Conservation (phyloP, 1,140 invertebrate species). For the Hydropsyche tenuis region DNA sequence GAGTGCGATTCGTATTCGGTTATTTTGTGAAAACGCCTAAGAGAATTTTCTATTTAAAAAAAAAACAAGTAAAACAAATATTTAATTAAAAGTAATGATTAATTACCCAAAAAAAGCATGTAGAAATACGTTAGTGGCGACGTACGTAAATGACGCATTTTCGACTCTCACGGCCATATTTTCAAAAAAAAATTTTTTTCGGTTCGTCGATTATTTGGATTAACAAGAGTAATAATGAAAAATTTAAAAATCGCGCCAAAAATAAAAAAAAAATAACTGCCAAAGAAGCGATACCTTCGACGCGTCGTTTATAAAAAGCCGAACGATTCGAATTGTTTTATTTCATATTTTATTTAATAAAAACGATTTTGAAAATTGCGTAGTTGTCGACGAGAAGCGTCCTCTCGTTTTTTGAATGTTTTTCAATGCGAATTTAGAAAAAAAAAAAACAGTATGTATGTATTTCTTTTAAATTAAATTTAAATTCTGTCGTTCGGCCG, state of each 20-base stretch:
- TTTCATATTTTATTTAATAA: no score
- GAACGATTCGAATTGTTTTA: no score
- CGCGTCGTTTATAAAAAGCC: no score
- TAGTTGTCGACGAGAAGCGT: no score
- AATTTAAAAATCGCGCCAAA: background rate
- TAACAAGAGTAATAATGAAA: background rate
- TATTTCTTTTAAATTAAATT: no score
- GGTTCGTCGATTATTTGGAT: no score
- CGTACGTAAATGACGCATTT: background rate
- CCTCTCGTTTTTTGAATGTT: background rate
- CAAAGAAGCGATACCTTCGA: no score
- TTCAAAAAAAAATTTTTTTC: no score
- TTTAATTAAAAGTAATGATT: background rate
- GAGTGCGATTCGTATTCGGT: background rate
- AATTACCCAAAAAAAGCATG: no score
- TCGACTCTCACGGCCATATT: background rate
- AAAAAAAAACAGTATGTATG: background rate
- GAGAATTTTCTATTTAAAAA: background rate
- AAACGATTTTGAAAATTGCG: no score
- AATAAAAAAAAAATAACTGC: no score
- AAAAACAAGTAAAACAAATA: background rate
- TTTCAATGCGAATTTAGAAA: background rate
- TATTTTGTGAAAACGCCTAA: conserved; percentile 15
- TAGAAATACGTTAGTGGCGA: background rate
- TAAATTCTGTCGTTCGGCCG: background rate